Conservation (phyloP, 2,113 vertebrate species). For the Dissostichus mawsoni region DNA sequence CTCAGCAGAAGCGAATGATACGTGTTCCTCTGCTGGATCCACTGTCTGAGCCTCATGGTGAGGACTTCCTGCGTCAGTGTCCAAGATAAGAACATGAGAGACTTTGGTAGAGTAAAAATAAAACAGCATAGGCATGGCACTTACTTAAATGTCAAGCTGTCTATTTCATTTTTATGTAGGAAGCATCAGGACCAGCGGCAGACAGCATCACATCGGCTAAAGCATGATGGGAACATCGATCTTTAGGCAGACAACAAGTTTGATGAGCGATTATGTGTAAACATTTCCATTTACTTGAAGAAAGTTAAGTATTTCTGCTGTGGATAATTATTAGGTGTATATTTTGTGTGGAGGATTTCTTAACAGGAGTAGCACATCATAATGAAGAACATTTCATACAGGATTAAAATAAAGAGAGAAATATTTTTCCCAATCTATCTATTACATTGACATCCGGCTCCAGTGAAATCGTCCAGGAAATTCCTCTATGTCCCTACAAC, state of each 20-base stretch:
- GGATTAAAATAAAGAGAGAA: not conserved
- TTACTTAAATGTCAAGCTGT: constrained; percentile 64
- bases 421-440: not conserved
- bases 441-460: constrained; percentile 2
- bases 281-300: not conserved
- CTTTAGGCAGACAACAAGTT: not conserved
- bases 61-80: constrained; percentile 54
- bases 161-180: constrained; percentile 71
- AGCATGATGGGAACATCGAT: constrained; percentile 4
- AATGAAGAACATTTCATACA: not conserved
- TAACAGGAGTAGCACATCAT: not conserved
- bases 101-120: constrained; percentile 9
- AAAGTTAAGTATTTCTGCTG: not conserved
- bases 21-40: constrained; percentile 45
- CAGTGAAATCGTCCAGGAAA: not conserved
- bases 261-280: constrained; percentile 6
- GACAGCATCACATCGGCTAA: not conserved
- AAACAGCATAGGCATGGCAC: constrained; percentile 45
- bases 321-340: not conserved
- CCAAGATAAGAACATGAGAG: constrained; percentile 52
- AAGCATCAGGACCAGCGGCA: constrained; percentile 32
- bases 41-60: constrained; percentile 35
- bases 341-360: not conserved
- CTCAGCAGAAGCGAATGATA: constrained; percentile 40
- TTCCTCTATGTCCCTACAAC: not conserved